Evolutionary conservation across 2,113 vertebrate genomes (phyloP).

Genomic region (Glaucidium brasilianum): DNA sequence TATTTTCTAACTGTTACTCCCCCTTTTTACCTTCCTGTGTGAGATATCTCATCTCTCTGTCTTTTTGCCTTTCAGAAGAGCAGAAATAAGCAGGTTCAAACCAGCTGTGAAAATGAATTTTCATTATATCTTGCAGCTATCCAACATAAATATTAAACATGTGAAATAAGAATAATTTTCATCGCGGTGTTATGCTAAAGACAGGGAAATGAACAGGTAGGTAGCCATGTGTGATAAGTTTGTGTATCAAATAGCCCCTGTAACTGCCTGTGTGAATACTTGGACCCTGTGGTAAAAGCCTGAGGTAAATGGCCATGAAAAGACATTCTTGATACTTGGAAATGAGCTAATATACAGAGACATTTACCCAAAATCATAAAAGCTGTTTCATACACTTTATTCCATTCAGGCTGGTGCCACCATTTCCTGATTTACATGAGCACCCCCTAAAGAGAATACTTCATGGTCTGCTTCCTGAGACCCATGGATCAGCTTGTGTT

Average conservation of each 20-base stretch:
- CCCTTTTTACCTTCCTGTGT: background rate
- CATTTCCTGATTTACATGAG: background rate
- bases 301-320: background rate
- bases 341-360: background rate
- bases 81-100: conserved; percentile 29
- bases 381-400: background rate
- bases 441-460: background rate
- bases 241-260: background rate
- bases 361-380: background rate
- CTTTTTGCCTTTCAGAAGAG: background rate
- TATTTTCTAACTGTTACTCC: background rate
- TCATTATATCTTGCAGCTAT: conserved; percentile 25
- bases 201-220: background rate
- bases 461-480: background rate
- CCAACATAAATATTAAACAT: conserved; percentile 40
- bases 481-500: accelerated
- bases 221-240: background rate
- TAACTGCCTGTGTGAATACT: background rate
- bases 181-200: background rate
- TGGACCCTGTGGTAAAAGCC: background rate
- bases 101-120: conserved; percentile 44
- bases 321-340: background rate
- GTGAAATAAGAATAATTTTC: background rate
- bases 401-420: background rate
- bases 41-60: background rate